A percentile compares a stretch with the other conserved stretches of the same genome.
phyloP scores from a whole-genome alignment of 2,888 invertebrate species.

The Drosophila suboccidentalis region DNA sequence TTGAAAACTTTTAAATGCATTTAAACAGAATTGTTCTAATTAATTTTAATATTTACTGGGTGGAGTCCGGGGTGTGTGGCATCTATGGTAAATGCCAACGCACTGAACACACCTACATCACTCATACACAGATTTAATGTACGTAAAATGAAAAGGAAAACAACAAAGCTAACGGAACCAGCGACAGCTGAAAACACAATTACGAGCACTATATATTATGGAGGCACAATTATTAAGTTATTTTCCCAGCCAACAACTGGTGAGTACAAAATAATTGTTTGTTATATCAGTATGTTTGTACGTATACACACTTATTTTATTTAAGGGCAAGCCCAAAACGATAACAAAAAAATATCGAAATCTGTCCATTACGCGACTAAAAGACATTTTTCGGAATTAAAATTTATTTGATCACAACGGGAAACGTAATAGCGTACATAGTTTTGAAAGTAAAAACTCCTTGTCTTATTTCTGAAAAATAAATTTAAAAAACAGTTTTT shows the following conservation, averaged over 20 bases:
- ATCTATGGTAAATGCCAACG: background rate
- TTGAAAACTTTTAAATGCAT: constrained; percentile 30
- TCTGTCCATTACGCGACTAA: background rate
- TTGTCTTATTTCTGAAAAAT: no score
- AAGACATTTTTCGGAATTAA: background rate
- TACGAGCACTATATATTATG: constrained; percentile 26
- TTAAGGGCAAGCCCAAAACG: constrained; percentile 23
- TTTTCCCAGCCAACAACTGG: constrained; percentile 19
- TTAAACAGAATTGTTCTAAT: constrained; percentile 36
- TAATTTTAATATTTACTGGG: constrained; percentile 24
- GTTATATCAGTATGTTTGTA: background rate
- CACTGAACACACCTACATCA: background rate
- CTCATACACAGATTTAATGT: constrained; percentile 19
- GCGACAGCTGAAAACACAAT: constrained; percentile 50
- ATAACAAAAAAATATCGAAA: constrained; percentile 9
- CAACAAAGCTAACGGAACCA: constrained; percentile 44
- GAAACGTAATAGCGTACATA: no score
- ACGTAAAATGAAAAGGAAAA: constrained; percentile 56
- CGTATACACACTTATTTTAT: constrained; percentile 12
- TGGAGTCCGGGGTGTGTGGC: background rate
- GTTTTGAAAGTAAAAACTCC: no score
- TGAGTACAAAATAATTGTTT: constrained; percentile 4
- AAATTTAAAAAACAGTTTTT: no score
- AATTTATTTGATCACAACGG: no score
- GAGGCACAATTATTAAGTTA: constrained; percentile 46